Conservation (phyloP, 1,140 invertebrate species). For the Scaptomyza montana region DNA sequence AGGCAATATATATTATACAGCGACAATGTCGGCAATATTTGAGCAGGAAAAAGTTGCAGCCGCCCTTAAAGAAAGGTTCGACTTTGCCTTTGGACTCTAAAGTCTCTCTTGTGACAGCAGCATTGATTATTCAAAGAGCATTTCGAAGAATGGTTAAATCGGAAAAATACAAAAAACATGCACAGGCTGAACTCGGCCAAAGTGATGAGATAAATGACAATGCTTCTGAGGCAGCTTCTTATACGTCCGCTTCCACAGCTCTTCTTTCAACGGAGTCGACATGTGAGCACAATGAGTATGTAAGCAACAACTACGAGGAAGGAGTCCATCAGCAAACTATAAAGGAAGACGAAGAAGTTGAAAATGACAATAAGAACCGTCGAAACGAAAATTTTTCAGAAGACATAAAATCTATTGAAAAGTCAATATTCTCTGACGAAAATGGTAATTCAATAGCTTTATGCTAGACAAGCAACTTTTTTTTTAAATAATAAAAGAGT, state of each 20-base stretch:
- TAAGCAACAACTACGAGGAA: constrained; percentile 50
- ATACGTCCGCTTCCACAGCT: constrained; percentile 74
- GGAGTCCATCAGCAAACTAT: constrained; percentile 66
- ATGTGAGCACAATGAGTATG: constrained; percentile 52
- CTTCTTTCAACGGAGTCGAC: constrained; percentile 68
- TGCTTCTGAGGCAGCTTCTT: constrained; percentile 67
- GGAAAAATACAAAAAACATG: constrained; percentile 31
- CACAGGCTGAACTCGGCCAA: constrained; percentile 37
- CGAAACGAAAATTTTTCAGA: constrained; percentile 31
- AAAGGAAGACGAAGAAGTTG: constrained; percentile 68
- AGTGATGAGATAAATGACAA: constrained; percentile 66
- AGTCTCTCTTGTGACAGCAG: constrained; percentile 55
- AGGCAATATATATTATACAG: constrained; percentile 56
- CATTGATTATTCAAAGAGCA: constrained; percentile 71
- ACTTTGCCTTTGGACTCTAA: constrained; percentile 9
- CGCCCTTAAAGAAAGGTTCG: constrained; percentile 1
- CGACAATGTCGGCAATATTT: constrained; percentile 55
- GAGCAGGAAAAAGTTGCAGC: constrained; percentile 21
- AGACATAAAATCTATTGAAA: constrained; percentile 32
- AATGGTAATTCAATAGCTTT: constrained; percentile 46
- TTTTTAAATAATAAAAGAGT: too few relatives aligned
- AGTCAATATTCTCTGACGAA: constrained; percentile 40
- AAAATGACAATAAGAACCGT: constrained; percentile 52
- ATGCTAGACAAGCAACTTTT: too few relatives aligned
- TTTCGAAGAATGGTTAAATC: constrained; percentile 54